A percentile compares a stretch with the other conserved stretches of the same genome.
Evolutionary conservation across 2,113 vertebrate species (phyloP).

Genomic region (Neogobius melanostomus): DNA sequence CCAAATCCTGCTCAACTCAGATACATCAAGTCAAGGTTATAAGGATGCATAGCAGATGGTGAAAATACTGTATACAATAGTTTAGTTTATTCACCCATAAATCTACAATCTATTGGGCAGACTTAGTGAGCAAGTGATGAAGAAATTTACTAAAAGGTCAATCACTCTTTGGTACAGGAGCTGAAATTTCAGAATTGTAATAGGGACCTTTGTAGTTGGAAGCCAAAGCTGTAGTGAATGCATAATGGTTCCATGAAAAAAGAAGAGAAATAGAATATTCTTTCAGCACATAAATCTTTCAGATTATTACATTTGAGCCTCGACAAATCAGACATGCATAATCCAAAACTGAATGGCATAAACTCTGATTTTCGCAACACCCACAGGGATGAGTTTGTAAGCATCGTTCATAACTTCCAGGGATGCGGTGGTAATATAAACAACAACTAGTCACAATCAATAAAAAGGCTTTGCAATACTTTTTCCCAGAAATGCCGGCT

Average conservation of each 20-base stretch:
- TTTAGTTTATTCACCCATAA: no score
- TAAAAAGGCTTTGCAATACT: no score
- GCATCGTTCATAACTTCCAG: no score
- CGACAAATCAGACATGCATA: no score
- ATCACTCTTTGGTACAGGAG: background rate
- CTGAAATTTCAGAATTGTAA: background rate
- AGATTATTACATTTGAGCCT: no score
- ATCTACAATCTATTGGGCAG: background rate
- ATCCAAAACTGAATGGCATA: no score
- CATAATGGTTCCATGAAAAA: background rate
- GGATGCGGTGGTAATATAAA: no score
- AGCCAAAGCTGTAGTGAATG: background rate
- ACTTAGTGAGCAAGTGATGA: background rate
- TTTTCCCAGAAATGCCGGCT: no score
- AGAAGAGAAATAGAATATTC: no score
- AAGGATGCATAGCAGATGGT: conserved; percentile 18
- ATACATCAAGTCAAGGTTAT: conserved; percentile 39
- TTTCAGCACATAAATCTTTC: no score
- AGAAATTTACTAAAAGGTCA: background rate
- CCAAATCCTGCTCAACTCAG: conserved; percentile 48
- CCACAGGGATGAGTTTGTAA: no score
- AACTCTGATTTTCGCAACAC: no score
- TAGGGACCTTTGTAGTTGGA: background rate
- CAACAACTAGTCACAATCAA: background rate
- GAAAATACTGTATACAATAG: conserved; percentile 26